Percentiles rank a stretch among this genome's conserved stretches.
Evolutionary conservation across 2,888 invertebrate genomes (phyloP).

Genomic region (Sepiola atlantica): DNA sequence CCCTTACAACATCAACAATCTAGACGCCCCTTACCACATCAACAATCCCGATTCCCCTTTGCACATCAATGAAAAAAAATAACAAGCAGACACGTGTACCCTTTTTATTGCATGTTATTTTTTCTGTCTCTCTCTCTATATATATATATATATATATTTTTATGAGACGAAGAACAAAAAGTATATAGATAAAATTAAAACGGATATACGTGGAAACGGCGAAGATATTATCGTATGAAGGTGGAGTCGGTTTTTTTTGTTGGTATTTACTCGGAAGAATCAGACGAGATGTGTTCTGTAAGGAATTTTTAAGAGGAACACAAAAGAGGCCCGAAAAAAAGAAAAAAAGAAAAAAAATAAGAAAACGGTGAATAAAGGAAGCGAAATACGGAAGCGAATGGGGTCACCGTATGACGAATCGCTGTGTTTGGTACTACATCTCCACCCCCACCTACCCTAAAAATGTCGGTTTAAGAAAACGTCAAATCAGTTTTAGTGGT

Average conservation of each 20-base stretch:
- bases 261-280: neutral
- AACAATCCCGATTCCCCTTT: neutral
- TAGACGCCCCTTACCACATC: neutral
- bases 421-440: neutral
- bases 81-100: neutral
- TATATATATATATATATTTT: neutral
- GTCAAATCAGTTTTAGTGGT: neutral
- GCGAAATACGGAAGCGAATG: neutral
- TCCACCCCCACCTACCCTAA: too few relatives aligned
- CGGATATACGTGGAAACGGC: neutral
- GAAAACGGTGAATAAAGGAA: neutral
- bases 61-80: neutral
- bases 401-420: neutral
- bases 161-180: neutral
- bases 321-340: neutral
- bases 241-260: neutral
- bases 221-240: neutral
- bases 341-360: neutral
- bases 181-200: neutral
- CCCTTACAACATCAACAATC: neutral
- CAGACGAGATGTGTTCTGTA: neutral
- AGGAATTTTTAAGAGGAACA: slow-evolving; percentile 1
- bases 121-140: neutral
- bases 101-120: neutral
- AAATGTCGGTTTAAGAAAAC: neutral